Percentiles rank a stretch among this genome's conserved stretches.
phyloP scores from a whole-genome alignment of 2,113 vertebrate species.

The Rhinogobius similis region DNA sequence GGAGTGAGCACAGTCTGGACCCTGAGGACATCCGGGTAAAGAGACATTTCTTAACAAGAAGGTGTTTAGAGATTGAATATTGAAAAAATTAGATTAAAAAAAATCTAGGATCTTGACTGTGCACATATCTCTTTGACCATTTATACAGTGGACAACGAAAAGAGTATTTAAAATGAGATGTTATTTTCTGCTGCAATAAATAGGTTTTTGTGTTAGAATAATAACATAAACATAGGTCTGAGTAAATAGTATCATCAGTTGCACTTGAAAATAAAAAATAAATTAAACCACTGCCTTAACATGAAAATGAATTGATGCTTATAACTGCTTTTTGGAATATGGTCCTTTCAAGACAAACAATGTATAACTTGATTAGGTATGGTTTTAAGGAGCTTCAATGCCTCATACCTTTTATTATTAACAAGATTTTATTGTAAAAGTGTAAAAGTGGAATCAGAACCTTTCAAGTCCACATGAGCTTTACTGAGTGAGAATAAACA shows the following conservation, averaged over 20 bases:
- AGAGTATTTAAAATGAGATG: no score
- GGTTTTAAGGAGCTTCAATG: background rate
- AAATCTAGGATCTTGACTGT: no score
- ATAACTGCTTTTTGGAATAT: background rate
- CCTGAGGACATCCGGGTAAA: conserved; percentile 96
- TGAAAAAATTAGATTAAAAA: no score
- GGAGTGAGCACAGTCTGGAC: conserved; percentile 98
- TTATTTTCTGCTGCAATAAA: no score
- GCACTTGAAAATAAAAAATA: background rate
- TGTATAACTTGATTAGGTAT: background rate
- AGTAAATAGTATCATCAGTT: no score
- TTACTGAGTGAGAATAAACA: background rate
- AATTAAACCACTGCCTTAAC: background rate
- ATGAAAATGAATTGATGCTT: background rate
- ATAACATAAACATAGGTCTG: no score
- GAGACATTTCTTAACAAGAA: background rate
- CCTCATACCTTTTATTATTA: background rate
- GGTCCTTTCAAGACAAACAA: background rate
- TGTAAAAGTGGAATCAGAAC: background rate
- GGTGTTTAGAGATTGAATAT: no score
- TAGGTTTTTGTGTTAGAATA: background rate
- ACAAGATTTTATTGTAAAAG: background rate
- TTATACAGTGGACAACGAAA: no score
- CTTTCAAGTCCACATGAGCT: background rate
- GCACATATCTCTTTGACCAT: no score